A percentile compares a stretch with the other conserved stretches of the same genome.
Evolutionary conservation across 2,888 invertebrate species (phyloP).

Genomic region (Lycaena phlaeas): DNA sequence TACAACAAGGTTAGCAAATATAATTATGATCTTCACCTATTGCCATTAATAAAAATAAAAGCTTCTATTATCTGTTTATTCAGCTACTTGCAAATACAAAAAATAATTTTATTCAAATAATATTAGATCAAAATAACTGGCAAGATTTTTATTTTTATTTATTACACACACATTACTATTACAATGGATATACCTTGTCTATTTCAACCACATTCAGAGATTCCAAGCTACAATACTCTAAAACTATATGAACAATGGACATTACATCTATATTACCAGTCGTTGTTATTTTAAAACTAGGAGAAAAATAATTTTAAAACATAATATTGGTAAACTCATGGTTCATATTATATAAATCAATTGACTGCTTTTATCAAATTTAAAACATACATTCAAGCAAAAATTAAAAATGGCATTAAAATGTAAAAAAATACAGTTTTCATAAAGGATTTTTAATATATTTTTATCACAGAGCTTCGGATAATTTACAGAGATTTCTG

Average conservation of each 20-base stretch:
- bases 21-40: too few relatives aligned
- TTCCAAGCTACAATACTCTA: neutral
- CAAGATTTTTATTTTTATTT: neutral
- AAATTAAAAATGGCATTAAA: too few relatives aligned
- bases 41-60: too few relatives aligned
- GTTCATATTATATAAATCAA: too few relatives aligned
- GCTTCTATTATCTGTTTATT: neutral
- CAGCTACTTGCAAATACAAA: neutral
- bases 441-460: too few relatives aligned
- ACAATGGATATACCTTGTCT: too few relatives aligned
- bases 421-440: too few relatives aligned
- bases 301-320: neutral
- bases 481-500: too few relatives aligned
- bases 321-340: neutral
- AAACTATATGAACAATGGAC: conserved; percentile 6
- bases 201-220: conserved; percentile 1
- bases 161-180: neutral
- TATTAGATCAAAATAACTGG: neutral
- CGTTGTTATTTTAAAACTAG: conserved; percentile 3
- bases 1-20: too few relatives aligned
- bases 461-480: too few relatives aligned
- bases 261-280: conserved; percentile 7
- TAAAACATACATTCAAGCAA: too few relatives aligned
- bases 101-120: neutral
- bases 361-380: too few relatives aligned